phyloP scores from a whole-genome alignment of 2,888 invertebrate genomes.

The Cryptus viduatorius region DNA sequence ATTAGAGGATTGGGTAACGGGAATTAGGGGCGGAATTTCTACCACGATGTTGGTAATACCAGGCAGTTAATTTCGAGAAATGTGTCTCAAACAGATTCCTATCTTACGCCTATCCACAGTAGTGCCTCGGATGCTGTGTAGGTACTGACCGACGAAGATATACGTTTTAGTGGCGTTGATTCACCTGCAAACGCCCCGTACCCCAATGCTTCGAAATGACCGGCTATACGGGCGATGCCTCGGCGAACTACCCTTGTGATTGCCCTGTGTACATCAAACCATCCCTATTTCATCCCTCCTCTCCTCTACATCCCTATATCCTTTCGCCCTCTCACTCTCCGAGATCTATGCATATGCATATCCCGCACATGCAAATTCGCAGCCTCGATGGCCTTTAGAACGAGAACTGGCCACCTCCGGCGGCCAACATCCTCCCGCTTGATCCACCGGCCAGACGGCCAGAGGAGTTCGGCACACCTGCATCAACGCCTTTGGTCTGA shows the following conservation, averaged over 20 bases:
- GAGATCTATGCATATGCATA: slow-evolving; percentile 63
- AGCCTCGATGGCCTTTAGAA: slow-evolving; percentile 62
- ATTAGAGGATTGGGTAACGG: neutral
- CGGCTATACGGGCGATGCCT: slow-evolving; percentile 31
- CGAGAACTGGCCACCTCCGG: slow-evolving; percentile 48
- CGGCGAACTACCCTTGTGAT: slow-evolving; percentile 51
- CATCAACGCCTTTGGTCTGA: slow-evolving; percentile 47
- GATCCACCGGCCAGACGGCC: slow-evolving; percentile 35
- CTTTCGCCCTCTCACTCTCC: slow-evolving; percentile 36
- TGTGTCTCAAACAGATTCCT: slow-evolving; percentile 5
- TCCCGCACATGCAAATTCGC: slow-evolving; percentile 64
- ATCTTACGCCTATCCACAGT: neutral
- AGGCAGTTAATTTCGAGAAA: neutral
- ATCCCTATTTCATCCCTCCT: slow-evolving; percentile 55
- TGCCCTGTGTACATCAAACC: slow-evolving; percentile 46
- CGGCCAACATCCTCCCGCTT: slow-evolving; percentile 54
- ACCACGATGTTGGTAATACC: neutral
- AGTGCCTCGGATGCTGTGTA: neutral
- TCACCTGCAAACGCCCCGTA: slow-evolving; percentile 20
- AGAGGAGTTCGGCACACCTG: slow-evolving; percentile 26
- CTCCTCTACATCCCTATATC: slow-evolving; percentile 14
- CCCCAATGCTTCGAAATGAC: slow-evolving; percentile 45
- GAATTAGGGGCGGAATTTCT: neutral
- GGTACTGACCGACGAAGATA: neutral
- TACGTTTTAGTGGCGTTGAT: slow-evolving; percentile 40